These are phyloP conservation scores for Pollenia amentaria DNA, from an alignment of 2,888 invertebrate genomes.

Conservation along the genomic window DNA sequence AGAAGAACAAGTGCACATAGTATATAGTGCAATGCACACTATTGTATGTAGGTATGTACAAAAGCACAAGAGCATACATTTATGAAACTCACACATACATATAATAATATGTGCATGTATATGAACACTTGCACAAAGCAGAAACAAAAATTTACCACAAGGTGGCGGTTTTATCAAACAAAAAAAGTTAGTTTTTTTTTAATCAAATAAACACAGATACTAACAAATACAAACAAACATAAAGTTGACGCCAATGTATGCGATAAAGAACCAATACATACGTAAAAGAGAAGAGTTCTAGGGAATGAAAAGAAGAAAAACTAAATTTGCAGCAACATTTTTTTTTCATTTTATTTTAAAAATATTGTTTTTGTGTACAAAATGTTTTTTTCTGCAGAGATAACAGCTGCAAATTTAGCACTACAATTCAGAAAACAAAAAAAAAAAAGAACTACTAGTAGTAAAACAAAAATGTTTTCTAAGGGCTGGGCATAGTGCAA, in stretches of 20 bases:
- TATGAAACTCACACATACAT: constrained; percentile 24
- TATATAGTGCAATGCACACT: not conserved
- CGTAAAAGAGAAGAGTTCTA: not conserved
- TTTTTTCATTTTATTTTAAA: constrained; percentile 16
- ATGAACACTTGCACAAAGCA: not conserved
- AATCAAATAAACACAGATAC: constrained; percentile 39
- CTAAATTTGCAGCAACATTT: constrained; percentile 1
- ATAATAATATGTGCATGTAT: not conserved
- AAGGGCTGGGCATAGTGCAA: constrained; percentile 12
- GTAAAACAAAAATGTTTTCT: not conserved
- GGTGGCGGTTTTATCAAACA: constrained; percentile 57
- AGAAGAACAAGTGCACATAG: constrained; percentile 42
- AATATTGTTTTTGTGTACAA: constrained; percentile 36
- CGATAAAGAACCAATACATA: constrained; percentile 19
- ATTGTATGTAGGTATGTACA: not conserved
- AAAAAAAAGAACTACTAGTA: not conserved
- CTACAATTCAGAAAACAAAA: constrained; percentile 17
- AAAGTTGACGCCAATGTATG: constrained; percentile 31
- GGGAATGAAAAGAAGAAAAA: constrained; percentile 5
- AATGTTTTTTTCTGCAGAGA: constrained; percentile 23
- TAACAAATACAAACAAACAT: not conserved
- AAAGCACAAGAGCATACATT: not conserved
- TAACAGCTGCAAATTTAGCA: constrained; percentile 54
- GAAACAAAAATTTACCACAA: constrained; percentile 35
- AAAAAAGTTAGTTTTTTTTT: constrained; percentile 3